These are phyloP conservation scores for Rynchops niger DNA, from an alignment of 2,113 vertebrate species.

Conservation along the genomic window DNA sequence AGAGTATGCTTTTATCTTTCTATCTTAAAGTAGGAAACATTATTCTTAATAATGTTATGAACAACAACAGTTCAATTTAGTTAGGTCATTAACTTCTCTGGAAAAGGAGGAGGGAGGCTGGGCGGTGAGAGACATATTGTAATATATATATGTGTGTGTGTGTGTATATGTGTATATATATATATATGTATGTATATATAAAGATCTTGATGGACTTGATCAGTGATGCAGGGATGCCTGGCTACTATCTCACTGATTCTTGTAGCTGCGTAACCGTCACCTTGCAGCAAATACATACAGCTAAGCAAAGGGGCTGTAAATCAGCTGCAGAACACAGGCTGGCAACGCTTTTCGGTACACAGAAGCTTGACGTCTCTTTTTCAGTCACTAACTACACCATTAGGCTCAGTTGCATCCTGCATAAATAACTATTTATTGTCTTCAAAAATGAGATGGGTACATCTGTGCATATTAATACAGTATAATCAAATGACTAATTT, in stretches of 20 bases:
- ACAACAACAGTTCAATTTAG: not conserved
- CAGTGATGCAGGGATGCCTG: not conserved
- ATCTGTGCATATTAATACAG: not conserved
- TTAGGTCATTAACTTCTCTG: not conserved
- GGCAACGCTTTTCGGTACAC: not conserved
- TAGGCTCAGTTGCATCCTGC: not conserved
- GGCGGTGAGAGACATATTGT: not conserved
- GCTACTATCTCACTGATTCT: not conserved
- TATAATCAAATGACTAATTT: not conserved
- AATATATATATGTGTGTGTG: too few species aligned
- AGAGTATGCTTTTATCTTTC: not conserved
- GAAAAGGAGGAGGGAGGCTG: not conserved
- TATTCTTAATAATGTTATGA: not conserved
- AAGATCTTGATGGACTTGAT: not conserved
- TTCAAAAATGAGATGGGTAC: not conserved
- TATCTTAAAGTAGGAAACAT: not conserved
- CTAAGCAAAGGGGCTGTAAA: not conserved
- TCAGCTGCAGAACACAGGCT: not conserved
- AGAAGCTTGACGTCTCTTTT: not conserved
- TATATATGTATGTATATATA: not conserved
- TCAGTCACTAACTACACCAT: not conserved
- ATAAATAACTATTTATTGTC: conserved; percentile 10
- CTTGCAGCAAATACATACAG: not conserved
- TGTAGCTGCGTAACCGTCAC: not conserved
- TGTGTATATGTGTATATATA: not conserved